Conservation (phyloP, 2,797 vertebrate species). For the Diceros bicornis region DNA sequence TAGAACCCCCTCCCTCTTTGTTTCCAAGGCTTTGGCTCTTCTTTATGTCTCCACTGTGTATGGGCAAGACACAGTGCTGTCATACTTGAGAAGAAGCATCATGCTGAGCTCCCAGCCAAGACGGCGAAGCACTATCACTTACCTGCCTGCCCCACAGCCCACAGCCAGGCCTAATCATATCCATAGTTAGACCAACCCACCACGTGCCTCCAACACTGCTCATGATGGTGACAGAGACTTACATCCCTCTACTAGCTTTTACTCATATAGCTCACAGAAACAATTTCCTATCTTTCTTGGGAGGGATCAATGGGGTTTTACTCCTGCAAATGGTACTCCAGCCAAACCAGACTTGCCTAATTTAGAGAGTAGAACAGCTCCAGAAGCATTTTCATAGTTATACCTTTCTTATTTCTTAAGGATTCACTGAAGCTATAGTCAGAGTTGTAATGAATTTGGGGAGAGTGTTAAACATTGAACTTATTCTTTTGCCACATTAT, state of each 20-base stretch:
- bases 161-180: slow-evolving; percentile 91
- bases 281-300: slow-evolving; percentile 91
- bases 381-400: slow-evolving; percentile 90
- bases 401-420: slow-evolving; percentile 90
- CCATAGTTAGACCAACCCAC: slow-evolving; percentile 89
- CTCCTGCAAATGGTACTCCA: slow-evolving; percentile 91
- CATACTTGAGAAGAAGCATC: slow-evolving; percentile 78
- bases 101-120: neutral
- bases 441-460: slow-evolving; percentile 91
- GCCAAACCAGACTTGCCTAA: slow-evolving; percentile 93
- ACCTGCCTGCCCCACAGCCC: slow-evolving; percentile 84
- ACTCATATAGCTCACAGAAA: slow-evolving; percentile 91
- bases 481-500: slow-evolving; percentile 92
- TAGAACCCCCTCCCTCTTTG: neutral
- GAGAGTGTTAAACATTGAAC: slow-evolving; percentile 91
- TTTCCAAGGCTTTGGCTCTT: neutral
- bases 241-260: slow-evolving; percentile 89
- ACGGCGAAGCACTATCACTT: neutral
- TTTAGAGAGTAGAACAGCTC: slow-evolving; percentile 91
- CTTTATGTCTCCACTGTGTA: slow-evolving; percentile 28
- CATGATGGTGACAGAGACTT: slow-evolving; percentile 90
- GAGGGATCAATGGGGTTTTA: slow-evolving; percentile 93
- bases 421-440: slow-evolving; percentile 82
- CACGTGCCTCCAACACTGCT: slow-evolving; percentile 89
- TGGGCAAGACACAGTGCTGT: slow-evolving; percentile 68